Conservation (phyloP, 1,140 invertebrate species). For the Ectropis grisescens region DNA sequence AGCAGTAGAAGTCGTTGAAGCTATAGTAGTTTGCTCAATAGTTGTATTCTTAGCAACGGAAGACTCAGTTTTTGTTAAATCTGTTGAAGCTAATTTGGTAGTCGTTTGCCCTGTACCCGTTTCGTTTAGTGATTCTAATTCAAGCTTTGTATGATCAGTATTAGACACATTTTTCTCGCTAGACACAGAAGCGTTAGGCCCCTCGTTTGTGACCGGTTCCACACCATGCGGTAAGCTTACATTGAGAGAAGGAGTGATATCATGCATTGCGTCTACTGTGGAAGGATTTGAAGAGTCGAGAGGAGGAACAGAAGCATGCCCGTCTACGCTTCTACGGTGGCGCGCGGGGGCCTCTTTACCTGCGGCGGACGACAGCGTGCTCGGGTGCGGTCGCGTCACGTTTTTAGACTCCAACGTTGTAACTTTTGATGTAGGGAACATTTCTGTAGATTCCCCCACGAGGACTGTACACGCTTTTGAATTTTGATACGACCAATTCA, state of each 20-base stretch:
- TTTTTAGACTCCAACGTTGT: constrained; percentile 73
- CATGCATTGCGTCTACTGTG: constrained; percentile 58
- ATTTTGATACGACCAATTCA: constrained; percentile 85
- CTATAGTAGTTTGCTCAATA: no score
- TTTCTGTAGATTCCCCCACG: constrained; percentile 80
- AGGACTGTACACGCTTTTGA: constrained; percentile 85
- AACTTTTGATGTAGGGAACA: constrained; percentile 75
- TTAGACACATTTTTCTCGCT: constrained; percentile 24
- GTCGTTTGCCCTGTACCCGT: no score
- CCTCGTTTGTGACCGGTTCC: constrained; percentile 22
- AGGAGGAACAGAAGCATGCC: constrained; percentile 71
- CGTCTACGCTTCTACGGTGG: constrained; percentile 75
- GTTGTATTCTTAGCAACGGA: no score
- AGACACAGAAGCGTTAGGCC: constrained; percentile 41
- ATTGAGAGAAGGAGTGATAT: constrained; percentile 50
- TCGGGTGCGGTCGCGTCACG: constrained; percentile 69
- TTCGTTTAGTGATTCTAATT: no score
- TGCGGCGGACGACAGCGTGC: constrained; percentile 53
- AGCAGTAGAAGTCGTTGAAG: no score
- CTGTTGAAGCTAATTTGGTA: no score
- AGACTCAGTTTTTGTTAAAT: no score
- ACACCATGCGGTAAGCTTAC: constrained; percentile 65
- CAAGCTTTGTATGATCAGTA: constrained; percentile 18
- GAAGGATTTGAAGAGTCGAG: constrained; percentile 55
- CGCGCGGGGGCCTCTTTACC: constrained; percentile 74